Conservation (phyloP, 2,888 invertebrate genomes). For the Dryomyza anilis region DNA sequence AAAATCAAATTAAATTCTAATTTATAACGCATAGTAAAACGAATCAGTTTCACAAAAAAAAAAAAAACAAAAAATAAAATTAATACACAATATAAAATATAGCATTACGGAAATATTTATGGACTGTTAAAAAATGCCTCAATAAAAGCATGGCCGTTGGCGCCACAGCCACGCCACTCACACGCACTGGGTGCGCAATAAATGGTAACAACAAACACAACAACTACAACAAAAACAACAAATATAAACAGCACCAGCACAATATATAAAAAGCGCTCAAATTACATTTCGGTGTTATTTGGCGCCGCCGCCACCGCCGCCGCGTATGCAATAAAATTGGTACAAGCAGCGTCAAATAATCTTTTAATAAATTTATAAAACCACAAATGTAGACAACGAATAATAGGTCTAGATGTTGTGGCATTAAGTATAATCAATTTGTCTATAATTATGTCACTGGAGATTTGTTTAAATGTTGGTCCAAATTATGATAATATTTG, state of each 20-base stretch:
- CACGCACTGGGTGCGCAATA: not conserved
- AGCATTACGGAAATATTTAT: conserved; percentile 10
- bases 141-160: not conserved
- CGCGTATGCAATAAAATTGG: conserved; percentile 18
- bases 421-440: too few relatives aligned
- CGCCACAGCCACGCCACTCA: not conserved
- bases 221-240: not conserved
- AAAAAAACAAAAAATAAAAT: not conserved
- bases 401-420: too few relatives aligned
- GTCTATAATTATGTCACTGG: too few relatives aligned
- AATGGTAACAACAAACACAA: not conserved
- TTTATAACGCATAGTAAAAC: not conserved
- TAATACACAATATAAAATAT: conserved; percentile 3
- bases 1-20: conserved; percentile 5
- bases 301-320: too few relatives aligned
- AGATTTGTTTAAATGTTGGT: too few relatives aligned
- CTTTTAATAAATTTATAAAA: not conserved
- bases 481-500: too few relatives aligned
- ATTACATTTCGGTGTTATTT: conserved; percentile 40
- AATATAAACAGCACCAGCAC: not conserved
- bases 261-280: conserved; percentile 27
- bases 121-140: conserved; percentile 5
- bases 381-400: not conserved
- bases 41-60: not conserved
- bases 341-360: not conserved